These are phyloP conservation scores for Taeniopygia guttata DNA, from an alignment of 2,797 vertebrate species.

Conservation along the genomic window DNA sequence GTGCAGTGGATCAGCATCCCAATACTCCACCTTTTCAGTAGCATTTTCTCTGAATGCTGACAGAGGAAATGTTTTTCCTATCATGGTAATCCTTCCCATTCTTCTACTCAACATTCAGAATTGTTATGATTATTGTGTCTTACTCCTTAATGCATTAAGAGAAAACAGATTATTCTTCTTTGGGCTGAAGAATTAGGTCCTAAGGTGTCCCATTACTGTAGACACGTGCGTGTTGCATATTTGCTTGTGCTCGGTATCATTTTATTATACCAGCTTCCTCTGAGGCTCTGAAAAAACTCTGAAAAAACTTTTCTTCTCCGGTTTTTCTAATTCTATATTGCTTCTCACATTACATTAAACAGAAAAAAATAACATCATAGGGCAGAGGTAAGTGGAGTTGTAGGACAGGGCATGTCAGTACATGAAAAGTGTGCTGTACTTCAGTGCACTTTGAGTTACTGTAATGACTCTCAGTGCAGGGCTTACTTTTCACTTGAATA, in stretches of 20 bases:
- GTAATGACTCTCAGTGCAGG: background rate
- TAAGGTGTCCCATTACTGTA: background rate
- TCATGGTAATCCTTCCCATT: background rate
- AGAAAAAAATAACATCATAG: background rate
- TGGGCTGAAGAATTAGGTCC: background rate
- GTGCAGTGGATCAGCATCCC: background rate
- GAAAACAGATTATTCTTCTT: background rate
- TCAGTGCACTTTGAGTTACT: background rate
- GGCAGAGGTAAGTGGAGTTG: background rate
- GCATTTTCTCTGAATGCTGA: background rate
- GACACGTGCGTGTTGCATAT: background rate
- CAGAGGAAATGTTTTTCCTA: background rate
- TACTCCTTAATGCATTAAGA: background rate
- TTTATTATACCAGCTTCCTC: background rate
- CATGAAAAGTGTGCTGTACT: background rate
- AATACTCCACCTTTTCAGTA: background rate
- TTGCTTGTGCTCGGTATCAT: background rate
- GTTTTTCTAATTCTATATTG: background rate
- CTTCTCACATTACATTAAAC: background rate
- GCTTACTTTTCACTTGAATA: slow-evolving; percentile 1
- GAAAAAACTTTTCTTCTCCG: background rate
- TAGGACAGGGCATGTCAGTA: background rate
- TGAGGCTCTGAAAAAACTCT: background rate
- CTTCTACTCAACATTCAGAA: background rate
- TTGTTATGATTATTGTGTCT: background rate